Base-by-base conservation (phyloP, 2,113 vertebrate genomes). In the Trogon surrucura region DNA sequence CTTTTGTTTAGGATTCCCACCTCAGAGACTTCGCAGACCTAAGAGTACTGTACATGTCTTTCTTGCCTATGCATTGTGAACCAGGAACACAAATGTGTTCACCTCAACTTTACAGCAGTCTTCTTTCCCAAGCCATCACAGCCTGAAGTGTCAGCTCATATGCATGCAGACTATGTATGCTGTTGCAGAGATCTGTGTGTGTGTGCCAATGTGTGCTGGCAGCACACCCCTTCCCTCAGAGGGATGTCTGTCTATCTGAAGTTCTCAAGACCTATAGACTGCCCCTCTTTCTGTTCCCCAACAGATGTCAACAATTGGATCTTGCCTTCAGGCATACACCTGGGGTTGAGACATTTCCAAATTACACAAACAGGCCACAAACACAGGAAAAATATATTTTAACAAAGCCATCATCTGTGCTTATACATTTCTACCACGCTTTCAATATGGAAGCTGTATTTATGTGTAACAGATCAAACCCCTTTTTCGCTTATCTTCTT, bases 261-360 rank as follows among this genome's bases (percentile, higher is more conserved):
- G 25, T 61, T 69, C 90, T 79, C 62, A 72, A 51, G 81, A 93
- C 41, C 23, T 91, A 65, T 41, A 88, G 67, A 72, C 41, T 61
- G 18, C 5, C 30, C 26, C 8, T 88, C 41, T 75, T 45, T 73
- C 62, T 91, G 53, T 36, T 91, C 30, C 17, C 36, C 54, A 83
- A 11, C 79, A 85, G 78, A 85, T 93, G 88, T 79, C 58, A 71
- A 41, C 19, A 65, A 54, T 13, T 41, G 79, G 23, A 83, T 85
- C 41, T 65, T 53, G 50, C 79, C 90, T 90, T 91, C 60, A 70
- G 92, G 82, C 62, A 85, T 80, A 69, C 85, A 95, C 36, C 56
- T 90, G 85, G 29, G 32, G 19, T 73, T 80, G 60, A 90, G 29
- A 58, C 12, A 44, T 83, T 73, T 90, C 47, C 64, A 91, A 80